Evolutionary conservation across 2,888 invertebrate species (phyloP).

Genomic region (Magallana nippona): DNA sequence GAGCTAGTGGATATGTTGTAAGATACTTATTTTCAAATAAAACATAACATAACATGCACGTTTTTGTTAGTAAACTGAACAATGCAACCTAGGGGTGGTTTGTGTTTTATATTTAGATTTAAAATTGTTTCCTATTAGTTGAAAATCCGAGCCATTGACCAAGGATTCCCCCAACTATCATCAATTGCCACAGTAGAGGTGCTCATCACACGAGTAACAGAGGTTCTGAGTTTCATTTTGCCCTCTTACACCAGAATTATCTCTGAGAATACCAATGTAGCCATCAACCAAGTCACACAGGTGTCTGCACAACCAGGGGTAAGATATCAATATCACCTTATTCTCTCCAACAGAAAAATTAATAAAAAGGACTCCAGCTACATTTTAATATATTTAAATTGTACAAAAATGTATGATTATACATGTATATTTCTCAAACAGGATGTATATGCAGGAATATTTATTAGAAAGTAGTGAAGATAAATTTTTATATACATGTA

Average conservation of each 20-base stretch:
- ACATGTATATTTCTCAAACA: too few relatives aligned
- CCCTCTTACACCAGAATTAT: conserved; percentile 63
- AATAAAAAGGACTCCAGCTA: too few relatives aligned
- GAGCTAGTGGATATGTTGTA: conserved; percentile 66
- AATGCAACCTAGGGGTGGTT: too few relatives aligned
- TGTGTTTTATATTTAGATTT: background rate
- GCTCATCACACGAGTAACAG: conserved; percentile 65
- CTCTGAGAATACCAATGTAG: conserved; percentile 64
- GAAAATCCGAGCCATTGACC: conserved; percentile 68
- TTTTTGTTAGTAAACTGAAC: too few relatives aligned
- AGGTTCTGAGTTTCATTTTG: conserved; percentile 58
- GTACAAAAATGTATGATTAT: too few relatives aligned
- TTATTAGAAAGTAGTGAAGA: too few relatives aligned
- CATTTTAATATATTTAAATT: too few relatives aligned
- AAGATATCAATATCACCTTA: conserved; percentile 37
- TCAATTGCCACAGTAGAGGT: conserved; percentile 67
- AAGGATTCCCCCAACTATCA: conserved; percentile 65
- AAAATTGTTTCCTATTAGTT: conserved; percentile 57
- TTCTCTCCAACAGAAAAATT: too few relatives aligned
- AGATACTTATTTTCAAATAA: conserved; percentile 32
- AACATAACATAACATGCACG: too few relatives aligned
- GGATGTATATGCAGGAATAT: too few relatives aligned
- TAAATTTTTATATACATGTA: too few relatives aligned
- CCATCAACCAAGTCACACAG: conserved; percentile 58
- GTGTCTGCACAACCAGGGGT: conserved; percentile 66